These are phyloP conservation scores for Oncorhynchus nerka DNA, from an alignment of 2,113 vertebrate genomes.

Conservation along the genomic window DNA sequence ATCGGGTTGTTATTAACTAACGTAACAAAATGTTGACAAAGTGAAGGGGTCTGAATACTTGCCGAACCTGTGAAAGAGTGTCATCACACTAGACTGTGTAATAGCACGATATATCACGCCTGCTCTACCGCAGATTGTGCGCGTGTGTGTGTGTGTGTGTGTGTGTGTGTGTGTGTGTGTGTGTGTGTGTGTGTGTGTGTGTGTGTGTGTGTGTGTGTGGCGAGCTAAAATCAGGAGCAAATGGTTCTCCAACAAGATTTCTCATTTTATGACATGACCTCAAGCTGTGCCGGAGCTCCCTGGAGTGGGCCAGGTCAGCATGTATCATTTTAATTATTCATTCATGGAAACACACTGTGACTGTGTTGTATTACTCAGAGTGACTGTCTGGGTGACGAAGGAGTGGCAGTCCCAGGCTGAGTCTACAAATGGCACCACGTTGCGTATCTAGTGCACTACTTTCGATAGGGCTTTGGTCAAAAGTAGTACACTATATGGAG, in stretches of 20 bases:
- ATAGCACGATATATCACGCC: slow-evolving; percentile 15
- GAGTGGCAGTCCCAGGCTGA: not conserved
- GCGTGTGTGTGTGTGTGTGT: slow-evolving; percentile 1
- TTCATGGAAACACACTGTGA: slow-evolving; percentile 58
- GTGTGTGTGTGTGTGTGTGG: not conserved
- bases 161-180: slow-evolving; percentile 6
- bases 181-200: not conserved
- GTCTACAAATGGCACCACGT: no score
- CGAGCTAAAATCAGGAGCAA: slow-evolving; percentile 26
- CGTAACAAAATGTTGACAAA: no score
- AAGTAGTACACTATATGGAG: no score
- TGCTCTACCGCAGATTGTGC: slow-evolving; percentile 44
- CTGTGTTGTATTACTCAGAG: slow-evolving; percentile 15
- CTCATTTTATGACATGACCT: slow-evolving; percentile 50
- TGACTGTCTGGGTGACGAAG: not conserved
- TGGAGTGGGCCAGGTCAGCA: slow-evolving; percentile 49
- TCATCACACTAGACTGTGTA: slow-evolving; percentile 21
- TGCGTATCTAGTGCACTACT: no score
- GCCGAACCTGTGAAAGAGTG: not conserved
- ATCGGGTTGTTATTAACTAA: no score
- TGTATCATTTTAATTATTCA: slow-evolving; percentile 53
- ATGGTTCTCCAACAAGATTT: slow-evolving; percentile 50
- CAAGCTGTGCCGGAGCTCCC: slow-evolving; percentile 41
- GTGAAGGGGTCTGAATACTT: no score
- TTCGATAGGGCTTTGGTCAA: no score